Evolutionary conservation across 1,140 invertebrate genomes (phyloP), one percentile per base, ranked within the genome.

Genomic region (Drosophila pseudoananassae): DNA sequence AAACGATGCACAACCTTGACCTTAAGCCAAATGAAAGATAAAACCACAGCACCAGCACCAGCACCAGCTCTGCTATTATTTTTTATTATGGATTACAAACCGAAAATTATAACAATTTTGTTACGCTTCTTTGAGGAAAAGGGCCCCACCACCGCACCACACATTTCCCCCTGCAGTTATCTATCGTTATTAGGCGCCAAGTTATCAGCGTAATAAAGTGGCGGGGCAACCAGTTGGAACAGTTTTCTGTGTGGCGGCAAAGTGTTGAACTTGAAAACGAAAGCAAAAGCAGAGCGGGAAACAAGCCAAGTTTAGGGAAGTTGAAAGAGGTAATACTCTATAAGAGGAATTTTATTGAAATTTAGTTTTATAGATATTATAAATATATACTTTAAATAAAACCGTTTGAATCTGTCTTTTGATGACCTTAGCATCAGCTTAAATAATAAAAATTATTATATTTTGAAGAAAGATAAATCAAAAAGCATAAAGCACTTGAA

Each of bases 181-280:
- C 52, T 56, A 43, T 56, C 57, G 58, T 50, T 53, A 47, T 55
- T 56, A 65, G 56, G 63, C 69, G 82, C 69, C 59, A 80, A 77
- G 63, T 46, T 73, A 69, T 64, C 58, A 56, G 56, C 84, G 83
- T 88, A 88, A 88, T 88, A 89, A 88, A 88, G 76, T 83, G 77
- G 77, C 46, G 70, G 14, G 40, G 40, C 83, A 88, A 76, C 83
- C 83, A 89, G 52, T 83, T 71, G 83, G 84, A 88, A 88, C 83
- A 76, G 65, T 78, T 83, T 87, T 85, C 55, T 46, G 69, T 68
- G 57, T 55, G 54, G 60, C 66, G 53, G 64, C 74, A 82, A 74
- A 75, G 78, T 83, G 83, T 88, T 87, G 83, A 88, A 88, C 83
- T 88, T 88, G 83, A 88, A 88, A 88, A 71, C 76, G 83, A 88